phyloP scores from a whole-genome alignment of 2,888 invertebrate species.

The Drosophila neonasuta region DNA sequence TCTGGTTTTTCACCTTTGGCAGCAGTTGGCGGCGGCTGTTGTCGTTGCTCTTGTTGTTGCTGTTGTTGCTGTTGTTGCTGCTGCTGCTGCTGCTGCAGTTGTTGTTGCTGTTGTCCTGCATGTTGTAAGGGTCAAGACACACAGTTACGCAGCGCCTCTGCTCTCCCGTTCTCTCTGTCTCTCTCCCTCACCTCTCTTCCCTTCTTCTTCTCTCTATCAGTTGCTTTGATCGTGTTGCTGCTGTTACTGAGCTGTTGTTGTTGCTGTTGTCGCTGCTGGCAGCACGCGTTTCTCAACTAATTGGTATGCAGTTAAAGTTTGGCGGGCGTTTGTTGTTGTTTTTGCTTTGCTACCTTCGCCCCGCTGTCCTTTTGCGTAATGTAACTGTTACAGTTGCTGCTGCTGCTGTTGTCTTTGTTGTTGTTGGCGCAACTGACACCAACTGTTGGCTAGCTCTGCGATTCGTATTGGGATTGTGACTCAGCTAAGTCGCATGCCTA shows the following conservation, averaged over 20 bases:
- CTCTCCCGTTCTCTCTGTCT: conserved; percentile 10
- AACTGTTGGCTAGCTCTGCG: conserved; percentile 59
- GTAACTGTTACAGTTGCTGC: conserved; percentile 63
- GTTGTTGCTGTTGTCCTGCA: conserved; percentile 59
- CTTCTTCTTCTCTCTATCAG: conserved; percentile 50
- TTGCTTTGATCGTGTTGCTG: conserved; percentile 68
- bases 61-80: conserved; percentile 21
- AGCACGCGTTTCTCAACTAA: conserved; percentile 81
- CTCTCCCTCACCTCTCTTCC: conserved; percentile 26
- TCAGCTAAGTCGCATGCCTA: conserved; percentile 42
- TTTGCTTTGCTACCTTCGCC: conserved; percentile 29
- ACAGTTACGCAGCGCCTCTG: conserved; percentile 71
- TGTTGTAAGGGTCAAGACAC: conserved; percentile 76
- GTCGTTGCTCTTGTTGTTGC: conserved; percentile 36
- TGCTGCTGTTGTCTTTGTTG: conserved; percentile 36
- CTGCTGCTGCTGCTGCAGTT: conserved; percentile 29
- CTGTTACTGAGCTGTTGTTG: conserved; percentile 30
- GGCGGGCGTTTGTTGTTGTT: conserved; percentile 67
- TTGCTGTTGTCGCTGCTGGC: conserved; percentile 62
- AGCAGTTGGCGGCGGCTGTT: conserved; percentile 72
- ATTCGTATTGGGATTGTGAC: conserved; percentile 46
- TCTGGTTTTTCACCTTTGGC: conserved; percentile 79
- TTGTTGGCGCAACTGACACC: conserved; percentile 58
- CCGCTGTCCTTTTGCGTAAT: conserved; percentile 55
- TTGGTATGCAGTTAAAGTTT: conserved; percentile 80